Evolutionary conservation across 1,140 invertebrate species (phyloP), one percentile per base, ranked within the genome.

Genomic region (Halictus rubicundus): DNA sequence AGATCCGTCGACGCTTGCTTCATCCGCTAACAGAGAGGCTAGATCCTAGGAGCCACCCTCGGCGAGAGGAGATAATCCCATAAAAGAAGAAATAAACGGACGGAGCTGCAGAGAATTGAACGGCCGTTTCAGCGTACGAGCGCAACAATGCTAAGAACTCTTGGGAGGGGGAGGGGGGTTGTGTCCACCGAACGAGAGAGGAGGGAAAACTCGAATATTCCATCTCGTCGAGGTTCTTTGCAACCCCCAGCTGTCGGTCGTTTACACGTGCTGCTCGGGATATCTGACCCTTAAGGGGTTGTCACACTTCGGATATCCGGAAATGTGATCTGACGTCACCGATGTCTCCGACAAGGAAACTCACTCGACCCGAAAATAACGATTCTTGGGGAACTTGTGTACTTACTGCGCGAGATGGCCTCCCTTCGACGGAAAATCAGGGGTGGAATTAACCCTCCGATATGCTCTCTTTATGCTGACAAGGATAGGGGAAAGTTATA

Each of bases 201-300:
- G 32, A 32, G 3, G 32, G 5, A 32, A 32, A 66, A 39, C 39
- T 25, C 64, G 39, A 46, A 46, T 66, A 25, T 42, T 46, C 64
- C 39, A 46, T 66, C 64, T 46, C 21, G 37, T 59, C 59, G 19
- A n/a, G 39, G 27, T 12, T 16, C 42, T 10, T 5, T 46, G 39
- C 39, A 49, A 10, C 49, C 77, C 37, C 32, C 60, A 61, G 14
- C 9, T 46, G 42, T 46, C 66, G 69, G 60, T 54, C 39, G 61
- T 85, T 80, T 83, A 77, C 59, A 70, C 78, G 68, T 65, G 54
- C 65, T 63, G 66, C 63, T 66, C 52, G 2, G 82, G 59, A 76
- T 76, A 81, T 81, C 68, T 70, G 81, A 80, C 61, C 57, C 64
- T 68, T 49, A 32, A 52, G 71, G 49, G 49, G 49, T 52, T 52